These are phyloP conservation scores for Bubo scandiacus DNA, from an alignment of 2,113 vertebrate species.

Conservation along the genomic window DNA sequence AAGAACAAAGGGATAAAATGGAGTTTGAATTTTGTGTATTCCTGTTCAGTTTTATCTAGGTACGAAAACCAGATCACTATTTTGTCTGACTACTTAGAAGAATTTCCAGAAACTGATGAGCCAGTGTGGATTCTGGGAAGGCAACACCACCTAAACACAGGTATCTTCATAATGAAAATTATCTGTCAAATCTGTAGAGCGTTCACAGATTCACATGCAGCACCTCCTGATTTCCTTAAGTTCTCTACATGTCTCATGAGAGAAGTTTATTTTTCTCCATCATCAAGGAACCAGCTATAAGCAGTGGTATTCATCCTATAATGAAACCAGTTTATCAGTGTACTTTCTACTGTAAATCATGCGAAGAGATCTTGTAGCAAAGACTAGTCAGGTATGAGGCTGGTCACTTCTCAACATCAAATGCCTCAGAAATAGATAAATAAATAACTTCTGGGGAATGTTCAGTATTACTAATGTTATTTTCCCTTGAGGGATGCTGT, in stretches of 20 bases:
- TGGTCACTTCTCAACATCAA: neutral
- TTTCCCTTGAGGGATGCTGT: neutral
- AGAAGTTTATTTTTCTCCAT: neutral
- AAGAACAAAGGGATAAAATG: neutral
- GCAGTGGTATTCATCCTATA: neutral
- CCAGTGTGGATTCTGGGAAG: constrained; percentile 83
- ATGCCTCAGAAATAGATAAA: neutral
- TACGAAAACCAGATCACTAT: constrained; percentile 77
- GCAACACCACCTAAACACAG: constrained; percentile 78
- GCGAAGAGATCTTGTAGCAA: neutral
- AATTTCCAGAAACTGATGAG: constrained; percentile 82
- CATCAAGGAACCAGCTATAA: neutral
- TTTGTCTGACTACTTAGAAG: constrained; percentile 79
- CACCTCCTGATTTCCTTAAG: neutral
- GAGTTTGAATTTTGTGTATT: constrained; percentile 14
- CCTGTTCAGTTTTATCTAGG: constrained; percentile 72
- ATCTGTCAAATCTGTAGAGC: neutral
- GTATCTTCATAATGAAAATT: constrained; percentile 48
- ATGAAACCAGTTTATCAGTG: neutral
- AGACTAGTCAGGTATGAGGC: neutral
- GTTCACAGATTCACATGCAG: neutral
- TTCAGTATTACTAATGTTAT: neutral
- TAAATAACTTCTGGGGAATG: neutral
- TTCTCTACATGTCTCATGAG: neutral
- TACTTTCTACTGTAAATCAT: neutral